Percentiles rank a stretch among this genome's conserved stretches.
These are phyloP conservation scores for Zaprionus obscuricornis DNA, from an alignment of 2,888 invertebrate genomes.

Conservation along the genomic window DNA sequence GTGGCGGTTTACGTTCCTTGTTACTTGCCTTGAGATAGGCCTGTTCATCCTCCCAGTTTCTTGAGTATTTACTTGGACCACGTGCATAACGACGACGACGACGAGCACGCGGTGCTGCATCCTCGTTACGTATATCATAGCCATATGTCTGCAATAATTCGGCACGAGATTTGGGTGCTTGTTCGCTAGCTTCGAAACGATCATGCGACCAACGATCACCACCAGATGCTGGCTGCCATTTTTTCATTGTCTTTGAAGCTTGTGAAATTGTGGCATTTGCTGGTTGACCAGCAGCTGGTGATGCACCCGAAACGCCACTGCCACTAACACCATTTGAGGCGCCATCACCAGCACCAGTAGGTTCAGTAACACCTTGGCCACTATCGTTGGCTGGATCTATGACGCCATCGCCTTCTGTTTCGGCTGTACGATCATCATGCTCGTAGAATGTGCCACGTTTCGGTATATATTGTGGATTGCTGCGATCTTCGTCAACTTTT, in stretches of 20 bases:
- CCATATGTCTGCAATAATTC: constrained; percentile 74
- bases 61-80: constrained; percentile 95
- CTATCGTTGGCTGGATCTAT: constrained; percentile 47
- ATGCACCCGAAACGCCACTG: constrained; percentile 77
- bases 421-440: constrained; percentile 95
- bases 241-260: constrained; percentile 82
- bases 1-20: constrained; percentile 80
- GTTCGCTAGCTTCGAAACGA: constrained; percentile 85
- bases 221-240: constrained; percentile 83
- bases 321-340: constrained; percentile 58
- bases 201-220: constrained; percentile 93
- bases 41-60: constrained; percentile 96
- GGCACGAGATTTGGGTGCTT: constrained; percentile 85
- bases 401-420: constrained; percentile 83
- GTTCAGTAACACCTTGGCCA: constrained; percentile 36
- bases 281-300: constrained; percentile 82
- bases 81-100: constrained; percentile 94
- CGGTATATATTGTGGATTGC: constrained; percentile 98
- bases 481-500: constrained; percentile 95
- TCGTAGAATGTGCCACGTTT: constrained; percentile 98
- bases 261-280: constrained; percentile 80
- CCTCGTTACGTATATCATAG: constrained; percentile 97
- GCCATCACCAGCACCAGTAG: constrained; percentile 32
- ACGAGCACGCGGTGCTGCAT: constrained; percentile 94
- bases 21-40: constrained; percentile 88